A percentile compares a stretch with the other conserved stretches of the same genome.
phyloP scores from a whole-genome alignment of 2,113 vertebrate genomes.

The Carassius gibelio region DNA sequence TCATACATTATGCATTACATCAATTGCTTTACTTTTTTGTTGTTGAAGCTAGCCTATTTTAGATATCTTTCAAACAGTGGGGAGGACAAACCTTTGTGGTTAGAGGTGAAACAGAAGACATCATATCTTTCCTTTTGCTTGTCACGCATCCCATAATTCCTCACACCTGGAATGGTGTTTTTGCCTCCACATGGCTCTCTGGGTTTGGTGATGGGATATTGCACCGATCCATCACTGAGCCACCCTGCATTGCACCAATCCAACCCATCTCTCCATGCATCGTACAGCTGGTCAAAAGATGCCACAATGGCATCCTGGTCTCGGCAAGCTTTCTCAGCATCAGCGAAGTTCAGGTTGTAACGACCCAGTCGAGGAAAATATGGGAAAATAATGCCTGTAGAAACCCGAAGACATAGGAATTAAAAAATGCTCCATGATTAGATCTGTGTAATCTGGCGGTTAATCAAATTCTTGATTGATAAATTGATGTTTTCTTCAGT shows the following conservation, averaged over 20 bases:
- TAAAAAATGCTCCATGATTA: background rate
- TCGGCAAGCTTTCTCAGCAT: conserved; percentile 83
- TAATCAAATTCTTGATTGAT: background rate
- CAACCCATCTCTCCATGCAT: conserved; percentile 87
- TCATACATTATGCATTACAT: background rate
- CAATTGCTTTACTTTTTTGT: background rate
- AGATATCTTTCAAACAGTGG: background rate
- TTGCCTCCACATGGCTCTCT: conserved; percentile 92
- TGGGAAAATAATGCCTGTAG: conserved; percentile 88
- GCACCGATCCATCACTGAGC: conserved; percentile 92
- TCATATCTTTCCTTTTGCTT: conserved; percentile 90
- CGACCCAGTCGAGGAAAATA: conserved; percentile 88
- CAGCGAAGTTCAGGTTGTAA: conserved; percentile 92
- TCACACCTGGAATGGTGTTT: conserved; percentile 85
- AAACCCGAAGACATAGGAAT: background rate
- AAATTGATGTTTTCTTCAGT: background rate
- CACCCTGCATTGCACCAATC: conserved; percentile 99
- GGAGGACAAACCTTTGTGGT: conserved; percentile 84
- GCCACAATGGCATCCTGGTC: conserved; percentile 90
- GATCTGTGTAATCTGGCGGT: background rate
- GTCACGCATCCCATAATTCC: conserved; percentile 91
- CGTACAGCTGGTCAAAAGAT: conserved; percentile 90
- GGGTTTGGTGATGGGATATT: conserved; percentile 91
- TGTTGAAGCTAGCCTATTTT: background rate
- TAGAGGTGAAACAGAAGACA: conserved; percentile 97